Evolutionary conservation across 2,888 invertebrate genomes (phyloP), one percentile per base, ranked within the genome.

Genomic region (Notocelia uddmanniana): DNA sequence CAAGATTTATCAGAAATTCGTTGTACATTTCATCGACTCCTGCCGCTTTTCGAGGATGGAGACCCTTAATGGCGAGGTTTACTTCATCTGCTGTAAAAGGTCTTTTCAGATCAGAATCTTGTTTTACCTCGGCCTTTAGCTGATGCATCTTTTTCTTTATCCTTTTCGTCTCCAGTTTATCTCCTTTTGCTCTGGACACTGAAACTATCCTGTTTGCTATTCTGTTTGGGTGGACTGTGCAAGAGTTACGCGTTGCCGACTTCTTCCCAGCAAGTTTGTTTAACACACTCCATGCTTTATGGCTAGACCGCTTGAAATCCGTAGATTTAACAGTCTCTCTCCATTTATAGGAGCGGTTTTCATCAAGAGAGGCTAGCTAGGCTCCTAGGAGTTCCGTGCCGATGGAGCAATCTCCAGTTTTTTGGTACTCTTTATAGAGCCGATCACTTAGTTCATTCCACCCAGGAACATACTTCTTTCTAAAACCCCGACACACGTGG

Each of bases 121-220:
- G 34, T 34, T 9, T 10, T 1, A 34, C 34, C 3, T n/a, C n/a
- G 11, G 34, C 8, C 15, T 18, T 58, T 5, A 19, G 37, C 26
- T 34, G n/a, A n/a, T 34, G 10, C 15, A n/a, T 34, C 18, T 34
- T 57, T 31, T 54, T 23, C 15, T 34, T 54, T 19, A 54, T 23
- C 26, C 15, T 54, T 15, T 11, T 54, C 11, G 54, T 54, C 19
- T 54, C 54, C 21, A 54, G 11, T 23, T 54, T 54, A 15, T 54
- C 54, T 9, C 54, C 23, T 19, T 23, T 54, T 11, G 54, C 54
- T 21, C 23, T 21, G 15, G 54, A 54, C 5, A 19, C 13, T 23
- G 54, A 21, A 10, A 54, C 54, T 6, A 54, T 54, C 19, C 54
- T 19, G 54, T 21, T 54, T 10, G 54, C 54, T 18, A 54, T 54